phyloP scores from a whole-genome alignment of 2,797 vertebrate genomes.

The Saxicola maurus region DNA sequence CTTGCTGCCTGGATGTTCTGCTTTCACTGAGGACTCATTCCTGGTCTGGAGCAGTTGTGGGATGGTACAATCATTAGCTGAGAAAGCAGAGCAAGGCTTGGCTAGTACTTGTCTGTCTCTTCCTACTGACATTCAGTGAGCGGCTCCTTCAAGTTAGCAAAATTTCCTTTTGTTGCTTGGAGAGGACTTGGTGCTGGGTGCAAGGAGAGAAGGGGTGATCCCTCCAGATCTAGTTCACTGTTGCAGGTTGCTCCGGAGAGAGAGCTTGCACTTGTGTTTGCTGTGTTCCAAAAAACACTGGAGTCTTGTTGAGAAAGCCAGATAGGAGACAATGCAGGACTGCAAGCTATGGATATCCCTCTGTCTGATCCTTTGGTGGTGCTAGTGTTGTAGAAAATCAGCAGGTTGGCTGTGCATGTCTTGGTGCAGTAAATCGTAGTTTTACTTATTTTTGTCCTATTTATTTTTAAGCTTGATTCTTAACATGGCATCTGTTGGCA shows the following conservation, averaged over 20 bases:
- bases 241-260: neutral
- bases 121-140: neutral
- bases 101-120: neutral
- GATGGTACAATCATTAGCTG: neutral
- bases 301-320: neutral
- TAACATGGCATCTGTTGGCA: neutral
- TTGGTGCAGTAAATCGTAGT: neutral
- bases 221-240: neutral
- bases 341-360: neutral
- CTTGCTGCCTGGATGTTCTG: neutral
- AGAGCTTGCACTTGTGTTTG: neutral
- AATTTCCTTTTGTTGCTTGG: neutral
- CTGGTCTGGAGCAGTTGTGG: neutral
- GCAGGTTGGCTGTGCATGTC: neutral
- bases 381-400: conserved; percentile 48
- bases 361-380: conserved; percentile 46
- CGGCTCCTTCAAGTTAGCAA: neutral
- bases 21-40: neutral
- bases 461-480: neutral
- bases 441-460: neutral
- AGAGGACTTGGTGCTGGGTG: neutral
- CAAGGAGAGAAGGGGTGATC: neutral
- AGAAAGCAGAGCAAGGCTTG: neutral
- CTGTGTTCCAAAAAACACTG: neutral
- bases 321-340: neutral